Evolutionary conservation across 1,140 invertebrate species (phyloP).

Genomic region (Zaprionus tsacasi): DNA sequence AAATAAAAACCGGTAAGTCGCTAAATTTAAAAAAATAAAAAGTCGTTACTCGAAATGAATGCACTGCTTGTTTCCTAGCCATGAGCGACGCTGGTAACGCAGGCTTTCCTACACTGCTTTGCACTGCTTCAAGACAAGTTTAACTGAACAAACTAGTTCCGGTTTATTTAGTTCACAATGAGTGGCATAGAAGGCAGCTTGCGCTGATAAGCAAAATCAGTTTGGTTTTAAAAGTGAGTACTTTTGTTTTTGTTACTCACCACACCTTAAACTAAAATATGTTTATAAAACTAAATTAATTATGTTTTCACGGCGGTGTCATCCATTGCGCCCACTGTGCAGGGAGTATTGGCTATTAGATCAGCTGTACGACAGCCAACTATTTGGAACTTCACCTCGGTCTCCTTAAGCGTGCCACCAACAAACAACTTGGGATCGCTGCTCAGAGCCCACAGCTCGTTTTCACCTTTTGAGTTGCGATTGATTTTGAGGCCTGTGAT

Average conservation of each 20-base stretch:
- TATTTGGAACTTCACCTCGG: constrained; percentile 89
- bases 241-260: background rate
- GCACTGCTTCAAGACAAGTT: background rate
- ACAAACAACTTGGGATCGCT: constrained; percentile 87
- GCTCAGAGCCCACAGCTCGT: constrained; percentile 84
- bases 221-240: constrained; percentile 10
- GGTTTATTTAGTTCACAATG: background rate
- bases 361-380: constrained; percentile 78
- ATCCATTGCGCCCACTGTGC: constrained; percentile 53
- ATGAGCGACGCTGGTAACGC: too few relatives aligned
- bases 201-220: background rate
- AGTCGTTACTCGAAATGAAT: too few relatives aligned
- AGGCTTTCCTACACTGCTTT: too few relatives aligned
- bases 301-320: background rate
- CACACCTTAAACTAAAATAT: background rate
- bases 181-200: constrained; percentile 19
- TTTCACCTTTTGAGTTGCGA: constrained; percentile 85
- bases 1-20: too few relatives aligned
- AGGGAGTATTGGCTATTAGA: constrained; percentile 68
- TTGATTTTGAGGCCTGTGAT: constrained; percentile 89
- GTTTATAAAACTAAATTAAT: background rate
- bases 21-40: too few relatives aligned
- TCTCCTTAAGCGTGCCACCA: constrained; percentile 85
- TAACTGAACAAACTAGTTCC: background rate
- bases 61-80: too few relatives aligned